Base-by-base conservation (phyloP, 2,797 vertebrate genomes). In the Balearica regulorum region DNA sequence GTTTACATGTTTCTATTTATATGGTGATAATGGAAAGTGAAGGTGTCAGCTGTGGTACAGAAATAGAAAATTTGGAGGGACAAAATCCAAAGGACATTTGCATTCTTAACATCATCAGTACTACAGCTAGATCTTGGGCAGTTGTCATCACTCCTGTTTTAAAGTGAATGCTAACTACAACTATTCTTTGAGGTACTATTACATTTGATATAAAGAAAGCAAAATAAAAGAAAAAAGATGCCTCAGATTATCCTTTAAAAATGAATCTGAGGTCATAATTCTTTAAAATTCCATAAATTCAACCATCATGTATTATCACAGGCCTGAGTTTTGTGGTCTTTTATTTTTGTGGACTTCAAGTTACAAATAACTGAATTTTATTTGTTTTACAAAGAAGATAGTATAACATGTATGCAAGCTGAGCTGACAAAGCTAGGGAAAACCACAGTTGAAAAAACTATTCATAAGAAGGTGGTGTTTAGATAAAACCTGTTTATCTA, bases 1-100 rank as follows among this genome's bases (percentile, higher is more conserved):
- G 72, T 82, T 92, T 73, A n/a, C 24, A 5, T 61, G 61, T 81
- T 53, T 94, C 64, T 80, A 2, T 91, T 93, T 92, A 83, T 39
- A 33, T 78, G 48, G 72, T 41, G 53, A 60, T 91, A 87, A 55
- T 84, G 54, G 70, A 87, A 95, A 93, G 43, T 62, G 86, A 87
- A 87, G 51, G 39, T 92, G 83, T 95, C 86, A 89, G 60, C 93
- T 89, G 55, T 51, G 12, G 35, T 83, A 43, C 93, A 91, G 75
- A 94, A 97, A 85, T 84, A 94, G 89, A 93, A 94, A 92, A 89
- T 81, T 79, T 85, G 62, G 54, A 93, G 78, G 64, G 62, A 84
- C 82, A 92, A 82, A 85, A 87, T 85, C 46, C 0, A 2, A 96
- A 93, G 94, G 75, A 82, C 71, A 41, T 64, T 75, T 70, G n/a